phyloP scores from a whole-genome alignment of 2,888 invertebrate species.

The Tuberolachnus salignus region DNA sequence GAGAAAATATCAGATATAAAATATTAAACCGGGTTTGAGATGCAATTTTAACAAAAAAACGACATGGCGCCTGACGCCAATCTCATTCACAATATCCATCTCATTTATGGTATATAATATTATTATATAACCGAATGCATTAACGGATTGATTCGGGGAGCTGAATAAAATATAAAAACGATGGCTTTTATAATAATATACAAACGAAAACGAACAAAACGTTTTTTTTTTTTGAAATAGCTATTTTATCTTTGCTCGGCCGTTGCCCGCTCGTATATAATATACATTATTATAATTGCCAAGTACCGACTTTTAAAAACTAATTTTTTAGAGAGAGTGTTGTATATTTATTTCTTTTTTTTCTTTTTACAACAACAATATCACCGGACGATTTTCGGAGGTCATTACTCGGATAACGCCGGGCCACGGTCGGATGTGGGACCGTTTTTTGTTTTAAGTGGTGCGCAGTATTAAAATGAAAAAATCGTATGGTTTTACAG shows the following conservation, averaged over 20 bases:
- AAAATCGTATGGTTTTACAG: constrained; percentile 41
- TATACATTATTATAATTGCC: background rate
- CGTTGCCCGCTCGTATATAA: background rate
- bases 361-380: constrained; percentile 19
- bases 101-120: background rate
- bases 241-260: background rate
- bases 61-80: background rate
- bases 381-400: constrained; percentile 10
- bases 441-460: constrained; percentile 50
- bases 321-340: constrained; percentile 10
- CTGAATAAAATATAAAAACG: background rate
- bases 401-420: constrained; percentile 44
- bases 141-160: constrained; percentile 12
- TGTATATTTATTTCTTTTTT: too few relatives aligned
- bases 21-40: background rate
- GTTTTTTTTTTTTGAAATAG: background rate
- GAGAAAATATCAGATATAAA: background rate
- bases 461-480: constrained; percentile 21
- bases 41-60: constrained; percentile 20
- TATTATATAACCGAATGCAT: background rate
- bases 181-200: background rate
- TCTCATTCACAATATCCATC: constrained; percentile 1
- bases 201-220: too few relatives aligned
- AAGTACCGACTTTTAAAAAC: constrained; percentile 4
- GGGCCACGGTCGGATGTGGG: constrained; percentile 4